Percentiles rank a stretch among this genome's conserved stretches.
These are phyloP conservation scores for Nomada fucata DNA, from an alignment of 2,888 invertebrate species.

Conservation along the genomic window DNA sequence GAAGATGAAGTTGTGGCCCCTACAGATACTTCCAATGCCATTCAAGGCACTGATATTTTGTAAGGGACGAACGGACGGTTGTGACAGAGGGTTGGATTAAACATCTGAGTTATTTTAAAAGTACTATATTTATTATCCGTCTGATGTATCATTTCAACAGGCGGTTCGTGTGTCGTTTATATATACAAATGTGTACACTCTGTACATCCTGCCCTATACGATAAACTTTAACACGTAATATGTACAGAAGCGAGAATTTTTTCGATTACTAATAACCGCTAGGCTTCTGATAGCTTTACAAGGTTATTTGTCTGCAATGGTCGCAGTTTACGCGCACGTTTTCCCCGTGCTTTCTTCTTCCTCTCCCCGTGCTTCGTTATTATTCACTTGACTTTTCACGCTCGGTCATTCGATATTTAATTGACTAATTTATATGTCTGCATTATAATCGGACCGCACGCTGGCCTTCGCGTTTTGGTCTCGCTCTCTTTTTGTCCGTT, in stretches of 20 bases:
- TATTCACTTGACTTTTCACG: background rate
- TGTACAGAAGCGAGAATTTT: constrained; percentile 73
- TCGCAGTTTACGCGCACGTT: constrained; percentile 48
- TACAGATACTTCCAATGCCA: background rate
- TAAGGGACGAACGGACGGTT: background rate
- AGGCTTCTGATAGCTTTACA: constrained; percentile 48
- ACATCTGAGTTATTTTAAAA: constrained; percentile 69
- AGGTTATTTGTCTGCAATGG: constrained; percentile 36
- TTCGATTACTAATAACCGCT: constrained; percentile 49
- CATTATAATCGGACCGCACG: background rate
- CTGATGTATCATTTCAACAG: constrained; percentile 56
- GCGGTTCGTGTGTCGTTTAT: constrained; percentile 69
- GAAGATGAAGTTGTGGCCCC: background rate
- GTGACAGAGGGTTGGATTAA: background rate
- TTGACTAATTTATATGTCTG: constrained; percentile 69
- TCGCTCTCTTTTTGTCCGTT: background rate
- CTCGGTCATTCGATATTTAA: constrained; percentile 58
- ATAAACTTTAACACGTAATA: constrained; percentile 67
- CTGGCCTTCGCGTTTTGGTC: background rate
- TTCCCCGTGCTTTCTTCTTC: constrained; percentile 13
- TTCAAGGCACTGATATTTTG: constrained; percentile 24
- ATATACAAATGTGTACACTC: constrained; percentile 78
- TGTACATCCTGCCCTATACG: constrained; percentile 71
- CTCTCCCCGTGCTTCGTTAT: background rate
- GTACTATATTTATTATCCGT: constrained; percentile 75